Evolutionary conservation across 2,888 invertebrate genomes (phyloP).

Genomic region (Papilio demoleus): DNA sequence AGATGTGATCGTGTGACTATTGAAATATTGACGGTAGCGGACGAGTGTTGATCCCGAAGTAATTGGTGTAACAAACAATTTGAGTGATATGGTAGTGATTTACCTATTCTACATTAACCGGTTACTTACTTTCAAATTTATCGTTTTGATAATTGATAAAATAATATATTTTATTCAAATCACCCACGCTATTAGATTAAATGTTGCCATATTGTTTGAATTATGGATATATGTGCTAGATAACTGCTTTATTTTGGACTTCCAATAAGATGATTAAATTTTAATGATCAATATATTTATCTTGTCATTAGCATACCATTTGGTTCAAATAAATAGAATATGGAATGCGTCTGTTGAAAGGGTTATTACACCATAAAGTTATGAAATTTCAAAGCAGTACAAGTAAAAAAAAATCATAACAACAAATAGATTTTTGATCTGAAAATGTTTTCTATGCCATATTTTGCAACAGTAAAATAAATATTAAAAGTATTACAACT

Average conservation of each 20-base stretch:
- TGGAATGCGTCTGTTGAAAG: slow-evolving; percentile 20
- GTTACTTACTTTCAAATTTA: slow-evolving; percentile 49
- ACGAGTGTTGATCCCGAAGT: slow-evolving; percentile 80
- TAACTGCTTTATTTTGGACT: slow-evolving; percentile 36
- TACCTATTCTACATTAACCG: slow-evolving; percentile 57
- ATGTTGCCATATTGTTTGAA: slow-evolving; percentile 37
- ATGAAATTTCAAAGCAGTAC: background rate
- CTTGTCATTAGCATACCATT: slow-evolving; percentile 31
- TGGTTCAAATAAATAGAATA: slow-evolving; percentile 34
- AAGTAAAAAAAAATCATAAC: too few relatives aligned
- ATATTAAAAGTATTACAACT: background rate
- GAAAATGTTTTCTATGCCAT: background rate
- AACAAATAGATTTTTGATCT: too few relatives aligned
- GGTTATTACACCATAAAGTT: slow-evolving; percentile 13
- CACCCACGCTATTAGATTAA: slow-evolving; percentile 27
- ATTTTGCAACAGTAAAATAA: background rate
- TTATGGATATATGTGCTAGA: slow-evolving; percentile 34
- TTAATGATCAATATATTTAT: slow-evolving; percentile 39
- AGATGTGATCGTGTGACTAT: slow-evolving; percentile 49
- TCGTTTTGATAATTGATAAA: slow-evolving; percentile 39
- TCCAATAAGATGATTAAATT: slow-evolving; percentile 39
- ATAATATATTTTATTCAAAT: slow-evolving; percentile 39
- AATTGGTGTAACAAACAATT: slow-evolving; percentile 82
- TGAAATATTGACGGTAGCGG: slow-evolving; percentile 78
- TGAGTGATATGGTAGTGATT: slow-evolving; percentile 82